Base-by-base conservation (phyloP, 2,888 invertebrate genomes). In the Fragum fragum region DNA sequence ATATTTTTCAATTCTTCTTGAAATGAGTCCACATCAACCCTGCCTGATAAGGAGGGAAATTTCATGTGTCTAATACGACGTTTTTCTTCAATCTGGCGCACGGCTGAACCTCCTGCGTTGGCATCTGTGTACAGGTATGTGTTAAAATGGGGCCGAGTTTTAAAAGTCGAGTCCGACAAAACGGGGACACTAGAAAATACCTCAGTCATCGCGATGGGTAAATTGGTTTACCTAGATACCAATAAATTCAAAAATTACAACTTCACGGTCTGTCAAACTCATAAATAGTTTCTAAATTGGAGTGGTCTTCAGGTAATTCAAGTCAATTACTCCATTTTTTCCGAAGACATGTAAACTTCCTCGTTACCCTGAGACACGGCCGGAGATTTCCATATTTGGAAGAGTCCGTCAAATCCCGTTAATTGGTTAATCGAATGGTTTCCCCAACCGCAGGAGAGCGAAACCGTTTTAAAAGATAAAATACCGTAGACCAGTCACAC, bases 31-130 rank as follows among this genome's bases (percentile, higher is more conserved):
- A 91, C 89, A 84, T 93, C 93, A 59, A 84, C 86, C 39, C 89
- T 85, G 9, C 93, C 93, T 32, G 73, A 79, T 18, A 93, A 72
- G 9, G 90, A 79, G 0, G 93, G 93, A 66, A 93, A 92, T 84
- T 93, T 93, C 91, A 91, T 91, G 36, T 92, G 92, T 26, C 93
- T 84, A 11, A 88, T 75, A n/a, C 90, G 82, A 6, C 93, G 81
- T 72, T 91, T 90, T 73, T 89, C 88, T 79, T 93, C 92, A 70
- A 92, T 92, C 78, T 93, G 91, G 52, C 87, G 76, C 0, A 93
- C 88, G 11, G 90, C 78, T 73, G 90, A 90, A 1, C 90, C 88
- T 0, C 91, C 91, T 53, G 91, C 90, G 85, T 92, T 92, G 6
- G 90, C 88, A 83, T 93, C 93, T 52, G 89, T 89, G 63, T 81